Percentiles rank a stretch among this genome's conserved stretches.
Conservation (phyloP, 2,113 vertebrate species). For the Protobothrops mucrosquamatus region DNA sequence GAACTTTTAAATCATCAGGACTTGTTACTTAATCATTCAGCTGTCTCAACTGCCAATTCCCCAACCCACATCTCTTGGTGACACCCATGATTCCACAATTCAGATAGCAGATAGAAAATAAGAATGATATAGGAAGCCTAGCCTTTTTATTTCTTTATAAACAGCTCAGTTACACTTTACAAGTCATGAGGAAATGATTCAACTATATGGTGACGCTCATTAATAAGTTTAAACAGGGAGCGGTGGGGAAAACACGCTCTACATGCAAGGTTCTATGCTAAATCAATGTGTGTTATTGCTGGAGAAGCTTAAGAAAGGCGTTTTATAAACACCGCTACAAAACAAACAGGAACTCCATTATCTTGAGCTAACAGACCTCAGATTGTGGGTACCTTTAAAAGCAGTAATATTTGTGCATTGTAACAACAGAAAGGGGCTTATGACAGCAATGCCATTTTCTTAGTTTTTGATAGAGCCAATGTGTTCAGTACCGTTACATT, state of each 20-base stretch:
- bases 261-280: accelerated
- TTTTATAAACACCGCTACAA: neutral
- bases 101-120: neutral
- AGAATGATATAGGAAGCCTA: neutral
- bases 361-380: neutral
- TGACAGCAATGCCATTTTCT: neutral
- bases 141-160: neutral
- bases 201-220: too few relatives aligned
- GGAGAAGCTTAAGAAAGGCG: neutral
- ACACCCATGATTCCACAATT: neutral
- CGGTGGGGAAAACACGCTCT: neutral
- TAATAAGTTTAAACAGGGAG: neutral
- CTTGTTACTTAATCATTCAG: neutral
- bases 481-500: neutral
- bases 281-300: neutral
- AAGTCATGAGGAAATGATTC: accelerated
- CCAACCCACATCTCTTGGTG: neutral
- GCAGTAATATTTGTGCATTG: neutral
- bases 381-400: neutral
- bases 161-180: neutral
- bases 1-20: neutral
- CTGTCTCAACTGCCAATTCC: neutral
- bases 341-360: neutral
- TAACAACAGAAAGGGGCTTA: neutral
- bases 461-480: neutral